phyloP scores from a whole-genome alignment of 2,113 vertebrate genomes.

The Zosterops hypoxanthus region DNA sequence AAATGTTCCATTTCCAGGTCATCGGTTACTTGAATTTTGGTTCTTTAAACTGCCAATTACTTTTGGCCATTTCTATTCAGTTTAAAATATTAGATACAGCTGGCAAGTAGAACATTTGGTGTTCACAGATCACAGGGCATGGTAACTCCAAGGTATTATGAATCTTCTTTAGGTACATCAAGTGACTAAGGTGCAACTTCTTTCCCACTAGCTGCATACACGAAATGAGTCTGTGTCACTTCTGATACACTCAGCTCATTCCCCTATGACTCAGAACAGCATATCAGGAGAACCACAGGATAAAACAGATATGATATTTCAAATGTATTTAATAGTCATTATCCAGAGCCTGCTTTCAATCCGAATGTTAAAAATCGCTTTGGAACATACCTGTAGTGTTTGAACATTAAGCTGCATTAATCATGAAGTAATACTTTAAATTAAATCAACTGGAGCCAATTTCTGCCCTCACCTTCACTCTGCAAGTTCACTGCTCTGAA shows the following conservation, averaged over 20 bases:
- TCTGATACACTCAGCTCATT: conserved; percentile 40
- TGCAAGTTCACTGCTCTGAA: conserved; percentile 14
- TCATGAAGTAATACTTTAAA: conserved; percentile 25
- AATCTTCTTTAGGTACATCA: conserved; percentile 33
- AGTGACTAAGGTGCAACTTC: conserved; percentile 30
- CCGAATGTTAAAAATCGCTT: conserved; percentile 44
- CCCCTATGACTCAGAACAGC: conserved; percentile 45
- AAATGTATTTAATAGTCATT: conserved; percentile 56
- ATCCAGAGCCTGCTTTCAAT: conserved; percentile 51
- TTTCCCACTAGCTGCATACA: conserved; percentile 40
- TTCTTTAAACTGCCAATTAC: conserved; percentile 72
- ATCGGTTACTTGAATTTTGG: conserved; percentile 65
- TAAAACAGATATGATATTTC: conserved; percentile 59
- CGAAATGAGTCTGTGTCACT: conserved; percentile 49
- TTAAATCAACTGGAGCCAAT: conserved; percentile 13
- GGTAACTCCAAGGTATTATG: conserved; percentile 10
- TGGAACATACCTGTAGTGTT: conserved; percentile 22
- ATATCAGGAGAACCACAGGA: conserved; percentile 15
- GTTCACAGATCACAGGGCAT: neutral
- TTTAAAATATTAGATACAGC: neutral
- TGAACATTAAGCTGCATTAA: conserved; percentile 33
- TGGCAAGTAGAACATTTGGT: neutral
- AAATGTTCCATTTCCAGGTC: conserved; percentile 55
- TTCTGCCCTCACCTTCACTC: conserved; percentile 28
- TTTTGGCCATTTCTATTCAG: conserved; percentile 55